phyloP scores from a whole-genome alignment of 1,140 invertebrate genomes.

The Drosophila baimaii region DNA sequence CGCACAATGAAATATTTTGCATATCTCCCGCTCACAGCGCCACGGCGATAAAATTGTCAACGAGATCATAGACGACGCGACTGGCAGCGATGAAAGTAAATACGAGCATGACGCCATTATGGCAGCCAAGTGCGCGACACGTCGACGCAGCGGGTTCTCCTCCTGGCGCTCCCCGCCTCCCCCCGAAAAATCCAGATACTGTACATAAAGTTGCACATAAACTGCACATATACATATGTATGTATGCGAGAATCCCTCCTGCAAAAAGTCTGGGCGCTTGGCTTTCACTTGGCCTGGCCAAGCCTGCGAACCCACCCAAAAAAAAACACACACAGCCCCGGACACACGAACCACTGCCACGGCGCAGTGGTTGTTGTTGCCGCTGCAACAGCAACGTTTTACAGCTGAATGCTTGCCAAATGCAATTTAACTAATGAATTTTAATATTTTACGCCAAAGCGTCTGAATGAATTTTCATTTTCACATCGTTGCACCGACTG shows the following conservation, averaged over 20 bases:
- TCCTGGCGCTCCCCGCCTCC: neutral
- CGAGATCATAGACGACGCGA: constrained; percentile 78
- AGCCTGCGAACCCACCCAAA: constrained; percentile 52
- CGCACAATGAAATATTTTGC: constrained; percentile 81
- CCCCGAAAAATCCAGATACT: constrained; percentile 1
- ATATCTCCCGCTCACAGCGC: constrained; percentile 71
- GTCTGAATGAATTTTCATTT: constrained; percentile 83
- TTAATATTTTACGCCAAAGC: constrained; percentile 83
- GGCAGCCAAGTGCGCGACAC: constrained; percentile 75
- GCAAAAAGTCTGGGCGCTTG: constrained; percentile 31
- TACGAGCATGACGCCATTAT: constrained; percentile 82
- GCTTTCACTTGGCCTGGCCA: constrained; percentile 61
- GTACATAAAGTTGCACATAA: constrained; percentile 41
- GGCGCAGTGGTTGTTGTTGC: constrained; percentile 15
- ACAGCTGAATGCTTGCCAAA: constrained; percentile 82
- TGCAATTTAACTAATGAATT: constrained; percentile 84
- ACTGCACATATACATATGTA: constrained; percentile 19
- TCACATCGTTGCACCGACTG: constrained; percentile 83
- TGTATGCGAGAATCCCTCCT: constrained; percentile 34
- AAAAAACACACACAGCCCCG: constrained; percentile 31
- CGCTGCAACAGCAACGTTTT: constrained; percentile 58
- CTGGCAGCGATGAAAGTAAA: constrained; percentile 81
- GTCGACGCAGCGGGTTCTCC: constrained; percentile 40
- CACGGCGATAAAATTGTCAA: constrained; percentile 81
- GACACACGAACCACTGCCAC: constrained; percentile 44